Percentiles rank a stretch among this genome's conserved stretches.
These are phyloP conservation scores for Eumacrocentrus americanus DNA, from an alignment of 2,888 invertebrate genomes.

Conservation along the genomic window DNA sequence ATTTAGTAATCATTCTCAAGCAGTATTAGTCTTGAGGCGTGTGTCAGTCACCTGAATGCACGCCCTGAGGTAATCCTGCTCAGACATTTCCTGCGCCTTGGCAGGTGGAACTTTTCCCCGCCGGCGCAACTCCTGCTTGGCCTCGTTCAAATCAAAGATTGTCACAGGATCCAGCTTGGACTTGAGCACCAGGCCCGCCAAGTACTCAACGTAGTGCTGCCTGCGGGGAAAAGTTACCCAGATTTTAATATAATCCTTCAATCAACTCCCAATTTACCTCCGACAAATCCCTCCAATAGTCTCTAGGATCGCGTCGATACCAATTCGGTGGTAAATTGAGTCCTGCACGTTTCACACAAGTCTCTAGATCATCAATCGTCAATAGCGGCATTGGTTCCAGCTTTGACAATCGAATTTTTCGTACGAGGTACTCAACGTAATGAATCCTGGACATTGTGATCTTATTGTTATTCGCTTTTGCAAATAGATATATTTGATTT, in stretches of 20 bases:
- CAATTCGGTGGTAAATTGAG: slow-evolving; percentile 77
- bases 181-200: slow-evolving; percentile 85
- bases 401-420: slow-evolving; percentile 72
- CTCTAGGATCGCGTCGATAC: slow-evolving; percentile 68
- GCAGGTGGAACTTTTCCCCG: slow-evolving; percentile 84
- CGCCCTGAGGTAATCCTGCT: slow-evolving; percentile 82
- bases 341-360: slow-evolving; percentile 76
- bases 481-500: neutral
- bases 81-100: slow-evolving; percentile 81
- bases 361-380: slow-evolving; percentile 81
- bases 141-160: slow-evolving; percentile 85
- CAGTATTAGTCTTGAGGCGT: slow-evolving; percentile 19
- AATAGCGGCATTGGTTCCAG: slow-evolving; percentile 82
- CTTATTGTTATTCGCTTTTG: slow-evolving; percentile 4
- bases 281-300: slow-evolving; percentile 62
- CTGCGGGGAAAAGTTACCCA: slow-evolving; percentile 69
- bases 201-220: slow-evolving; percentile 94
- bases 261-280: slow-evolving; percentile 60
- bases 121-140: slow-evolving; percentile 85
- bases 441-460: slow-evolving; percentile 73
- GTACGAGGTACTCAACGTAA: slow-evolving; percentile 88
- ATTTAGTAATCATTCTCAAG: slow-evolving; percentile 10
- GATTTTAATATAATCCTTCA: slow-evolving; percentile 46
- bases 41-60: slow-evolving; percentile 78
- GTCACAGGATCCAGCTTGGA: slow-evolving; percentile 86